These are phyloP conservation scores for Cheilosia impressa DNA, from an alignment of 2,888 invertebrate genomes.

Conservation along the genomic window DNA sequence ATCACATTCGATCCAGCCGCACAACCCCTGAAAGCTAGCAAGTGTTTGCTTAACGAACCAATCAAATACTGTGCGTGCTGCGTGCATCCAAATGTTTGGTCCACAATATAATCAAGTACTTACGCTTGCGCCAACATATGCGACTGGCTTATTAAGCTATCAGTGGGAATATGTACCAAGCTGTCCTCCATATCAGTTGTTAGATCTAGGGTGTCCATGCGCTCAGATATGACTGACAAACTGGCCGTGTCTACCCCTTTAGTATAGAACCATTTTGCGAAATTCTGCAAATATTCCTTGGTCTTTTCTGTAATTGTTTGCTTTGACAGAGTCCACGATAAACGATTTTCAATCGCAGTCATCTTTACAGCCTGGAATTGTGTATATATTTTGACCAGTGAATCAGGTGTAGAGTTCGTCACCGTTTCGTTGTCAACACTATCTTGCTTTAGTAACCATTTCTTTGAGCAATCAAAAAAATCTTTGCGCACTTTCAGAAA, in stretches of 20 bases:
- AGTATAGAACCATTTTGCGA: not conserved
- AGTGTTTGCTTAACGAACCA: too few relatives aligned
- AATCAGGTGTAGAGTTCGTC: not conserved
- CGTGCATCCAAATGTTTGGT: too few relatives aligned
- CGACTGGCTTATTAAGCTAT: constrained; percentile 14
- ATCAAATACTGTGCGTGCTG: too few relatives aligned
- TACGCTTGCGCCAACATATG: constrained; percentile 13
- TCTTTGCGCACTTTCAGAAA: constrained; percentile 7
- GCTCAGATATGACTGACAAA: not conserved
- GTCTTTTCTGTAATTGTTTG: constrained; percentile 8
- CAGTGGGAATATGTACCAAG: not conserved
- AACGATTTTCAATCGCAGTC: not conserved
- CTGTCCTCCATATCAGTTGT: not conserved
- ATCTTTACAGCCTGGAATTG: not conserved
- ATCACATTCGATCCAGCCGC: too few relatives aligned
- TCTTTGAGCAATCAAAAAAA: constrained; percentile 4
- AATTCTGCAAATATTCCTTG: constrained; percentile 12
- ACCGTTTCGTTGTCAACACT: not conserved
- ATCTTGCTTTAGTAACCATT: constrained; percentile 7
- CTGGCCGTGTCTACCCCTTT: not conserved
- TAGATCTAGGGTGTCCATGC: constrained; percentile 31
- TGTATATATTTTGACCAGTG: not conserved
- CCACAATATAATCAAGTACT: not conserved
- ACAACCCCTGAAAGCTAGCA: too few relatives aligned
- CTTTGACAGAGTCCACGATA: not conserved